A percentile compares a stretch with the other conserved stretches of the same genome.
phyloP scores from a whole-genome alignment of 2,888 invertebrate genomes.

The Xylophagus ater region DNA sequence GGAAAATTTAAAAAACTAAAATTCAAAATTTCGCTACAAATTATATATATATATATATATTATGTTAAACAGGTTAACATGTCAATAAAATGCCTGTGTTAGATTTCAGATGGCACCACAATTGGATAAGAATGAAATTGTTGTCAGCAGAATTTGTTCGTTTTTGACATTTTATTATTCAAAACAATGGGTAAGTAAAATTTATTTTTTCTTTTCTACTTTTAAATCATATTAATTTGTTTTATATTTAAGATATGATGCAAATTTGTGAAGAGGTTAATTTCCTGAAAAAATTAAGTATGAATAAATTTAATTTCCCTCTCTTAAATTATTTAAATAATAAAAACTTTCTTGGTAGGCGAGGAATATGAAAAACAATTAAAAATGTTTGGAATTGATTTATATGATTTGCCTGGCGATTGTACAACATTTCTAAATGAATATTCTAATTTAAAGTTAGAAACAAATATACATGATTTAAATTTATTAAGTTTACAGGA shows the following conservation, averaged over 20 bases:
- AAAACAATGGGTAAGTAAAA: too few relatives aligned
- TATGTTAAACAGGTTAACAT: too few relatives aligned
- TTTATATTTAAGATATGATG: constrained; percentile 24
- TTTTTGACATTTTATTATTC: too few relatives aligned
- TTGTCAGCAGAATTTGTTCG: too few relatives aligned
- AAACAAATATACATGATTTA: constrained; percentile 26
- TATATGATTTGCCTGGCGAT: constrained; percentile 30
- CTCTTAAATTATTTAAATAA: background rate
- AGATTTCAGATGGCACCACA: too few relatives aligned
- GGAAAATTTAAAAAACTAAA: too few relatives aligned
- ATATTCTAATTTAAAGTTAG: constrained; percentile 24
- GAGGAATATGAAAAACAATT: constrained; percentile 29
- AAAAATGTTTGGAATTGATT: constrained; percentile 26
- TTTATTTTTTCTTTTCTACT: too few relatives aligned
- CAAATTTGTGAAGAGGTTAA: constrained; percentile 23
- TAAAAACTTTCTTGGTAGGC: constrained; percentile 19
- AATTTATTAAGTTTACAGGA: constrained; percentile 25
- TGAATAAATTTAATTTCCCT: constrained; percentile 2
- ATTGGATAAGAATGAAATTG: too few relatives aligned
- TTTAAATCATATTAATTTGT: too few relatives aligned
- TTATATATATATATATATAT: too few relatives aligned
- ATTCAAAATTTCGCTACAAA: too few relatives aligned
- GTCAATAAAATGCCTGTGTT: too few relatives aligned
- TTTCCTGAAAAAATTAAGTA: constrained; percentile 21
- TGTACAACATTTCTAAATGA: constrained; percentile 24